phyloP scores from a whole-genome alignment of 2,113 vertebrate species.

The Tachysurus vachellii region DNA sequence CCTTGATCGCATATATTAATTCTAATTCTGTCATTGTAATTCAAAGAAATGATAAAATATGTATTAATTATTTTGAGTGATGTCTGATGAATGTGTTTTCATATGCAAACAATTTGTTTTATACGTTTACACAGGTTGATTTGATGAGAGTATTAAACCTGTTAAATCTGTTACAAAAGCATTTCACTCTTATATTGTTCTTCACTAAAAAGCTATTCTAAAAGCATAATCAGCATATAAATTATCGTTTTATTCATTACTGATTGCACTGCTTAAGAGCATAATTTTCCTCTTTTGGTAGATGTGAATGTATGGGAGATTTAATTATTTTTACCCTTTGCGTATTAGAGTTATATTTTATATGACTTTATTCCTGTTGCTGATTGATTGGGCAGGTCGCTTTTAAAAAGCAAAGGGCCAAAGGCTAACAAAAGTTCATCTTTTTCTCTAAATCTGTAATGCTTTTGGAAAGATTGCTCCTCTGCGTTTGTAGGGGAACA shows the following conservation, averaged over 20 bases:
- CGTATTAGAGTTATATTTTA: slow-evolving; percentile 43
- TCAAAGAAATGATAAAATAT: slow-evolving; percentile 2
- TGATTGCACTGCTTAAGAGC: slow-evolving; percentile 18
- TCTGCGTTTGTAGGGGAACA: slow-evolving; percentile 63
- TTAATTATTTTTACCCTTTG: slow-evolving; percentile 44
- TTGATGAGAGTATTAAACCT: not conserved
- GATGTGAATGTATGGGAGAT: slow-evolving; percentile 45
- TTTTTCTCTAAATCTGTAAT: slow-evolving; percentile 66
- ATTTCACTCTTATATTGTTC: slow-evolving; percentile 23
- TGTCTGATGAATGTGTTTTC: not conserved
- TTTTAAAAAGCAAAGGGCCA: slow-evolving; percentile 60
- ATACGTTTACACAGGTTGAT: not conserved
- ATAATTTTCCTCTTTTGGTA: slow-evolving; percentile 17
- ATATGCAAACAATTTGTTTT: slow-evolving; percentile 1
- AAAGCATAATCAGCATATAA: slow-evolving; percentile 29
- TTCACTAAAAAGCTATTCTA: slow-evolving; percentile 1
- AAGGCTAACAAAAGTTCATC: slow-evolving; percentile 56
- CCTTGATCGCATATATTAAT: slow-evolving; percentile 37
- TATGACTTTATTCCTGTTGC: slow-evolving; percentile 35
- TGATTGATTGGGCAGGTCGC: slow-evolving; percentile 73
- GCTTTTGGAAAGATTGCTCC: slow-evolving; percentile 73
- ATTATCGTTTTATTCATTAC: slow-evolving; percentile 33
- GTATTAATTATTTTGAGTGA: not conserved
- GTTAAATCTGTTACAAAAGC: slow-evolving; percentile 12
- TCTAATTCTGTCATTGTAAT: not conserved